These are phyloP conservation scores for Drosophila bunnanda DNA, from an alignment of 2,888 invertebrate species.

Conservation along the genomic window DNA sequence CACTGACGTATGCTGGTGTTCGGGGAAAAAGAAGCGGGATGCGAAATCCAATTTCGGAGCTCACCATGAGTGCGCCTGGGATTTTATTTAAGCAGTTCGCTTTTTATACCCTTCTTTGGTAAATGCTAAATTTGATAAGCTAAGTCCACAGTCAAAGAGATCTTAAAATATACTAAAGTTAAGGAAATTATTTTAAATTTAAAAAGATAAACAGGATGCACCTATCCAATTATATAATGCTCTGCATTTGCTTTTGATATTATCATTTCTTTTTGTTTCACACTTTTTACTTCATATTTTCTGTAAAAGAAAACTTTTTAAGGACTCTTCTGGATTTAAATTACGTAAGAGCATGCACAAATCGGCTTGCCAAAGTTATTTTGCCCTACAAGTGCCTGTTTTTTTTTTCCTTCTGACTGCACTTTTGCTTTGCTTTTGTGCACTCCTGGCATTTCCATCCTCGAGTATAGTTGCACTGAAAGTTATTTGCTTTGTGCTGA, in stretches of 20 bases:
- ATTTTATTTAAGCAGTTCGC: slow-evolving; percentile 62
- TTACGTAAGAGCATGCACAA: not conserved
- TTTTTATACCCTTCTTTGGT: slow-evolving; percentile 7
- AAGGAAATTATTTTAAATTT: not conserved
- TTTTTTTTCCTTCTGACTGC: slow-evolving; percentile 19
- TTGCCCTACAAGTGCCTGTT: not conserved
- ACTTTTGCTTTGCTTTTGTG: slow-evolving; percentile 23
- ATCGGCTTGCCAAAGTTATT: not conserved
- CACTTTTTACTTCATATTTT: not conserved
- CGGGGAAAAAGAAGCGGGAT: slow-evolving; percentile 37
- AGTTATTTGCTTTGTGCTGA: slow-evolving; percentile 61
- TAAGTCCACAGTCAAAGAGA: not conserved
- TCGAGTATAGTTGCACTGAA: slow-evolving; percentile 37
- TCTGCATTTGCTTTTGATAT: too few species aligned
- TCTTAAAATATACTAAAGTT: not conserved
- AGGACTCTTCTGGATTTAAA: not conserved
- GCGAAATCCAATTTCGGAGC: slow-evolving; percentile 72
- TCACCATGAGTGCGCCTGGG: slow-evolving; percentile 40
- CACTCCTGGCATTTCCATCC: slow-evolving; percentile 46
- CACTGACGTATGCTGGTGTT: slow-evolving; percentile 60
- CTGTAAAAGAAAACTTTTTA: not conserved
- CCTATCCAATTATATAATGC: not conserved
- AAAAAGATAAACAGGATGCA: not conserved
- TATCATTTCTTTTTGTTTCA: not conserved
- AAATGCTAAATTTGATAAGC: not conserved